A percentile compares a stretch with the other conserved stretches of the same genome.
Conservation (phyloP, 2,888 invertebrate genomes). For the Eugnorisma glareosa region DNA sequence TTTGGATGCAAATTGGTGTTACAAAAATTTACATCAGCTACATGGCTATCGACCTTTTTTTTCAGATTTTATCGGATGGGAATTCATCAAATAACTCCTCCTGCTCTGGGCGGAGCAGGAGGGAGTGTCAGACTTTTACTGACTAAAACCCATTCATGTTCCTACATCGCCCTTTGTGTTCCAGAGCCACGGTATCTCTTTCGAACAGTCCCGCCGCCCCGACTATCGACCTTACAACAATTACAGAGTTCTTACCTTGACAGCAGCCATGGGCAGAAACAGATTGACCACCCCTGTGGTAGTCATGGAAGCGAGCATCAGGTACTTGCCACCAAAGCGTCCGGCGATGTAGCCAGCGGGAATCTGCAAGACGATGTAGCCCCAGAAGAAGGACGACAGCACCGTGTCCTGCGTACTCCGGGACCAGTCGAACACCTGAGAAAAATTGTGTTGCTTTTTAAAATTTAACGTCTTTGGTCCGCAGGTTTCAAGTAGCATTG, state of each 20-base stretch:
- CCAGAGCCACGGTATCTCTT: no score
- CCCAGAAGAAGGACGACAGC: constrained; percentile 95
- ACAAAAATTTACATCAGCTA: not conserved
- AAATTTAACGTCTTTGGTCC: not conserved
- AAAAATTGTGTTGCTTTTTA: not conserved
- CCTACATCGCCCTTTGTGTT: no score
- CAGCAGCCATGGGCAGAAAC: constrained; percentile 81
- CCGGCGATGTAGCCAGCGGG: constrained; percentile 94
- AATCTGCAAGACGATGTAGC: constrained; percentile 94
- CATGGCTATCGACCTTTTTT: no score
- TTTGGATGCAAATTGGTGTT: not conserved
- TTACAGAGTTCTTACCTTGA: constrained; percentile 69
- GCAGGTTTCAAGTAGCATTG: not conserved
- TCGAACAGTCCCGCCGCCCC: no score
- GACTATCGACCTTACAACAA: not conserved
- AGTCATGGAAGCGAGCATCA: constrained; percentile 88
- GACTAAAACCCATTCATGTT: no score
- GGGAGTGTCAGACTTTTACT: no score
- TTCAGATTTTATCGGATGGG: no score
- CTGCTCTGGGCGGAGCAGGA: no score
- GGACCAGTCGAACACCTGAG: constrained; percentile 91
- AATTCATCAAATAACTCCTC: no score
- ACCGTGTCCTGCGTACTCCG: constrained; percentile 90
- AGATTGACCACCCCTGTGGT: constrained; percentile 82
- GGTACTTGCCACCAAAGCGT: constrained; percentile 93